These are phyloP conservation scores for Plutella xylostella DNA, from an alignment of 2,888 invertebrate species.

Conservation along the genomic window DNA sequence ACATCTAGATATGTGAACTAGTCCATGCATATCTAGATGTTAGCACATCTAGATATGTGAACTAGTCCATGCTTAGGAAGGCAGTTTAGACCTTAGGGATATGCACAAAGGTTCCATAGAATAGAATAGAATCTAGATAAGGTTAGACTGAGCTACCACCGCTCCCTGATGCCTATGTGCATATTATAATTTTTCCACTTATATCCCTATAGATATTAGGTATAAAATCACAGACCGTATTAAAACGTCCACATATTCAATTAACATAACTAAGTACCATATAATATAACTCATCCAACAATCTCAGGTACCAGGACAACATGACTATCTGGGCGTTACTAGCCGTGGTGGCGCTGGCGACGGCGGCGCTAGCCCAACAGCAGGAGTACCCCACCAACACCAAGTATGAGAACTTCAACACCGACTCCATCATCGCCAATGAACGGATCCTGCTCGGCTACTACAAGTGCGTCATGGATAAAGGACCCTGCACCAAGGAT, in stretches of 20 bases:
- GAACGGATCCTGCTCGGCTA: slow-evolving; percentile 58
- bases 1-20: too few species aligned
- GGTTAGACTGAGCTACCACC: too few species aligned
- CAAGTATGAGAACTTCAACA: slow-evolving; percentile 57
- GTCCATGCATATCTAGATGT: too few species aligned
- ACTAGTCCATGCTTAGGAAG: too few species aligned
- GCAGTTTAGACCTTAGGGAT: too few species aligned
- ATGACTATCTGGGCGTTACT: slow-evolving; percentile 39
- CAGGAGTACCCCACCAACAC: slow-evolving; percentile 28
- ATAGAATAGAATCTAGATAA: too few species aligned
- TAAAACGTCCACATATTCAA: too few species aligned
- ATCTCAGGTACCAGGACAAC: slow-evolving; percentile 21
- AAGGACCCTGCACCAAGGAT: slow-evolving; percentile 59
- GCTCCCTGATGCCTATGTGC: neutral
- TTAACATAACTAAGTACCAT: too few species aligned
- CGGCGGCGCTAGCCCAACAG: slow-evolving; percentile 40
- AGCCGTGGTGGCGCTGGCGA: slow-evolving; percentile 27
- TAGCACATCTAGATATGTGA: too few species aligned
- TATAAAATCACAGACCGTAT: too few species aligned
- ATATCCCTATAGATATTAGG: neutral
- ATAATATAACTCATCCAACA: neutral
- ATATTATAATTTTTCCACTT: neutral
- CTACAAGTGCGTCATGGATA: slow-evolving; percentile 64
- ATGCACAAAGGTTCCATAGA: too few species aligned
- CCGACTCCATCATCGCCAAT: slow-evolving; percentile 55